Conservation (phyloP, 2,888 invertebrate genomes). For the Drosophila prolongata region DNA sequence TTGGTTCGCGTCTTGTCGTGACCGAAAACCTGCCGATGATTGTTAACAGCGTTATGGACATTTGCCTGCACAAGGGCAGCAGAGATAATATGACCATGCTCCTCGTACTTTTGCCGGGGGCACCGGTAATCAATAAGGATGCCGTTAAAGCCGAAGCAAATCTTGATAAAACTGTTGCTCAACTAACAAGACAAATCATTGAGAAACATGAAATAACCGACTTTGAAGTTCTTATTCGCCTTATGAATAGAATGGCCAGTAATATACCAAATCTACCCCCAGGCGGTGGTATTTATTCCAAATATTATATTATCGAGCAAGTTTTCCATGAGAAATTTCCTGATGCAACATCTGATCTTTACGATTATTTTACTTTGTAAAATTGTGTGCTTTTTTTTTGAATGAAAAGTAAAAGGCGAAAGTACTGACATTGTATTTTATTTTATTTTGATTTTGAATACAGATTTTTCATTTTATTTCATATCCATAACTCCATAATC, state of each 20-base stretch:
- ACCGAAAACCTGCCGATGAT: constrained; percentile 21
- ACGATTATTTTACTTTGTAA: background rate
- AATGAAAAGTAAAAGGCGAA: no score
- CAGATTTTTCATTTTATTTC: no score
- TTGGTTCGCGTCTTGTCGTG: constrained; percentile 17
- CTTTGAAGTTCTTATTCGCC: constrained; percentile 3
- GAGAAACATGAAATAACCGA: constrained; percentile 9
- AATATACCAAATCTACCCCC: constrained; percentile 27
- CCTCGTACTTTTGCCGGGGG: constrained; percentile 27
- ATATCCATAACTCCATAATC: no score
- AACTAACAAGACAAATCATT: constrained; percentile 15
- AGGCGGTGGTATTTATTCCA: constrained; percentile 34
- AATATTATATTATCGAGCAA: constrained; percentile 28
- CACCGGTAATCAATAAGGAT: constrained; percentile 15
- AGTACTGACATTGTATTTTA: no score
- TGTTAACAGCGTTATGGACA: constrained; percentile 28
- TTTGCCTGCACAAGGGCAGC: constrained; percentile 39
- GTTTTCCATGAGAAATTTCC: constrained; percentile 22
- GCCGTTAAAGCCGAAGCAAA: constrained; percentile 8
- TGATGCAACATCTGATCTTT: background rate
- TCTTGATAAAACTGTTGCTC: constrained; percentile 11
- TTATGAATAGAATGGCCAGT: background rate
- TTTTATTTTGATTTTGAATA: no score
- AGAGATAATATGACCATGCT: constrained; percentile 43
- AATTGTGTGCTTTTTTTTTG: background rate